Evolutionary conservation across 2,888 invertebrate genomes (phyloP).

Genomic region (Lamellibrachia columna): DNA sequence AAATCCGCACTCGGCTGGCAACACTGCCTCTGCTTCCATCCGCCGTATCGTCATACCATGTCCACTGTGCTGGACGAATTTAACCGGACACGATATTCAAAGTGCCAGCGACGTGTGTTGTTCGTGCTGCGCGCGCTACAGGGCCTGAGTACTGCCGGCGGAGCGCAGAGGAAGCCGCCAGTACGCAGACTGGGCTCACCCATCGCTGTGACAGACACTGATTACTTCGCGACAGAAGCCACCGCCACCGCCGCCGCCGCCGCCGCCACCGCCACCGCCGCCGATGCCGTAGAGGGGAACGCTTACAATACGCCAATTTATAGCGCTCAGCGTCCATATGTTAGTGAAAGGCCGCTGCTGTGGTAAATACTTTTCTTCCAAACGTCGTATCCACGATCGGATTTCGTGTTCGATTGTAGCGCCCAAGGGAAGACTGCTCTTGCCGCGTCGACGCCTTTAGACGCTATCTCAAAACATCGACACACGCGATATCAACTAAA

Average conservation of each 20-base stretch:
- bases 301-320: neutral
- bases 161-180: neutral
- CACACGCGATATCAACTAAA: too few species aligned
- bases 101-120: neutral
- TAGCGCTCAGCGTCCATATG: too few species aligned
- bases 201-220: neutral
- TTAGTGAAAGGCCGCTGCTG: too few species aligned
- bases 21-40: neutral
- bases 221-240: neutral
- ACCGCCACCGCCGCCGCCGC: neutral
- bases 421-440: too few species aligned
- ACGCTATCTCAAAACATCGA: too few species aligned
- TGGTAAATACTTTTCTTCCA: too few species aligned
- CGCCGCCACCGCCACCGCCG: neutral
- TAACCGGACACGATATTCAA: neutral
- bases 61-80: neutral
- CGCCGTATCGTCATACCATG: neutral
- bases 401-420: too few species aligned
- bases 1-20: neutral
- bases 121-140: neutral
- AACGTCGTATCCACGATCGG: too few species aligned
- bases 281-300: neutral
- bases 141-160: neutral
- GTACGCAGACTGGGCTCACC: neutral
- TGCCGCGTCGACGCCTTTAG: too few species aligned